Base-by-base conservation (phyloP, 2,113 vertebrate species). In the Zosterops lateralis region DNA sequence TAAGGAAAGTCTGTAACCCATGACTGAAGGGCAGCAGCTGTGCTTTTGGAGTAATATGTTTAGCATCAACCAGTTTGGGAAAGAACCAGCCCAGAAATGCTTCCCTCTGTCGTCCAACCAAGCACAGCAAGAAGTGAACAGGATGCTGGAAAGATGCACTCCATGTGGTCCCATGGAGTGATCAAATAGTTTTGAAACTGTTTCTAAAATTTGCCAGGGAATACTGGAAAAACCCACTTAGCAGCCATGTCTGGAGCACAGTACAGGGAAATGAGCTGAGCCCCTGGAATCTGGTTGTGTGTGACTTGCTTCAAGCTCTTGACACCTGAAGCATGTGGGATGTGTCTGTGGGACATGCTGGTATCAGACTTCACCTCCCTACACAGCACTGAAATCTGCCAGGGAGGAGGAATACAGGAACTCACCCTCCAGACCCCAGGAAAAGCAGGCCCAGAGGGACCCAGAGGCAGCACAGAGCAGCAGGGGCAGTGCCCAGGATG, bases 381-480 rank as follows among this genome's bases (percentile, higher is more conserved):
- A 2, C 4, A 7, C 14, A 16, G 44, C 48, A 10, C n/a, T 17
- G 44, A 10, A 4, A 22, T 24, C 6, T 45, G 15, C 7, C 0
- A 0, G 38, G 51, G 50, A 80, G 57, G 78, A 88, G 38, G 19
- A 76, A 36, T 3, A 9, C 0, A 10, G 42, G 11, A 26, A 4
- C 17, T 62, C 56, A 16, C 0, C 9, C 9, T 29, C 3, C 61
- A 60, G 53, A 17, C 6, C 24, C 36, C 17, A 5, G 9, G 36
- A 14, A 57, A 50, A 32, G 12, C 26, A 17, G 32, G 28, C 31
- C 7, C 4, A 75, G 57, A 26, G 67, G 22, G 22, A 25, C 47
- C 6, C 12, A 25, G 47, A 8, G 48, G 47, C 22, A 48, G 47
- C 31, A 10, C 4, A 71, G 57, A 26, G 67, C 36, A 50, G 78